Base-by-base conservation (phyloP, 2,888 invertebrate species). In the Muschampia staudingeri region DNA sequence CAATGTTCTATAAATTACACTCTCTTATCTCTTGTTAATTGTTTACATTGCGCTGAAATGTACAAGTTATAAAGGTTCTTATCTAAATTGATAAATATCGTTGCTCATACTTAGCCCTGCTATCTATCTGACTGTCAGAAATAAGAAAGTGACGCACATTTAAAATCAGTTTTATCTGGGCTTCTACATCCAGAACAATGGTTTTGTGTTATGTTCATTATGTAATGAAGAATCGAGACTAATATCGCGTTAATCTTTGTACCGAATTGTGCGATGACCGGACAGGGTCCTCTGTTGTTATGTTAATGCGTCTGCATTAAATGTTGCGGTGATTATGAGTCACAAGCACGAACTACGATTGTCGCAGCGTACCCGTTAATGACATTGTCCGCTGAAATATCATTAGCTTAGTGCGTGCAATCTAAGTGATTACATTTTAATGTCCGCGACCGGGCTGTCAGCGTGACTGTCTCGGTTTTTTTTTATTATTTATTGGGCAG, bases 371-470 rank as follows among this genome's bases (percentile, higher is more conserved):
- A 48, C 44, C 61, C 94, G 93, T 95, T 95, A 95, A 92, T 92
- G 89, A 94, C 93, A 91, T 92, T 93, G 95, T 94, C 93, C 91
- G 91, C 94, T 94, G 92, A 95, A 95, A 96, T 95, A 95, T 95
- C 95, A 95, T 96, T 96, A 95, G 94, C 94, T 92, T 93, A 91
- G 94, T 95, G 95, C 95, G 95, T 95, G 95, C 94, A 92, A 91
- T 94, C 94, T 94, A 95, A 95, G 94, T 95, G 95, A 95, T 95
- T 95, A 96, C 94, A 94, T 95, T 95, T 94, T 94, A 94, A 94
- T 94, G 94, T 93, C 89, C 87, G 88, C 91, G 90, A 90, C 89
- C 89, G 89, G 88, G 80, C 89, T 91, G 94, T 91, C 92, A 90
- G 92, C 90, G 91, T 92, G 92, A 90, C 91, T 91, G 89, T 91